phyloP scores from a whole-genome alignment of 2,113 vertebrate genomes.

The Rhadina sibilatrix region DNA sequence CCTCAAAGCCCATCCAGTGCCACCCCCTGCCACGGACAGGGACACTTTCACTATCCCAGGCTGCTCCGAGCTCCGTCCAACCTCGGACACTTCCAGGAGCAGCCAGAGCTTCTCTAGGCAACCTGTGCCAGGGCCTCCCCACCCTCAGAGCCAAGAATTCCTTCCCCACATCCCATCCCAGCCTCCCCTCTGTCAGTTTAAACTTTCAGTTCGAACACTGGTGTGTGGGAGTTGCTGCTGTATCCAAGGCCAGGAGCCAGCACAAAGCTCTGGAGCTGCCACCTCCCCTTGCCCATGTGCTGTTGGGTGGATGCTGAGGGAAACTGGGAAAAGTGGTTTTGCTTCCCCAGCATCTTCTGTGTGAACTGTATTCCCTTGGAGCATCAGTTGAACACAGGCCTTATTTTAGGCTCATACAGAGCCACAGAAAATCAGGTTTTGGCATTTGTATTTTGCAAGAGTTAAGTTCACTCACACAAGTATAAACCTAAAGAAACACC shows the following conservation, averaged over 20 bases:
- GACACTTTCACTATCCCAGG: background rate
- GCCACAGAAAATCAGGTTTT: background rate
- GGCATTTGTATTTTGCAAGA: background rate
- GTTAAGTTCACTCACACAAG: background rate
- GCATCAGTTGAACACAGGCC: background rate
- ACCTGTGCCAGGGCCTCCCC: background rate
- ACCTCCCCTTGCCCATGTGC: background rate
- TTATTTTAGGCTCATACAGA: background rate
- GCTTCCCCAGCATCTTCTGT: background rate
- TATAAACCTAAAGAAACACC: background rate
- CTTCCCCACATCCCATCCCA: background rate
- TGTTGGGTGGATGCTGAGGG: background rate
- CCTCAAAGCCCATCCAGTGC: background rate
- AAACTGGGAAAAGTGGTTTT: background rate
- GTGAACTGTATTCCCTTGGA: background rate
- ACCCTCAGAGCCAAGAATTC: background rate
- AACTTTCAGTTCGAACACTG: background rate
- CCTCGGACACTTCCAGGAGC: background rate
- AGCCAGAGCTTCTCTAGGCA: background rate
- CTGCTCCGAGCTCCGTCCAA: background rate
- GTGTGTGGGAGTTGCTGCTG: background rate
- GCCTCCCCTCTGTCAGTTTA: background rate
- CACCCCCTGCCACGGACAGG: background rate
- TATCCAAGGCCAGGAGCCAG: background rate
- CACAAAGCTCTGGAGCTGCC: background rate